phyloP scores from a whole-genome alignment of 2,797 vertebrate genomes.

The Microtus obscurus region DNA sequence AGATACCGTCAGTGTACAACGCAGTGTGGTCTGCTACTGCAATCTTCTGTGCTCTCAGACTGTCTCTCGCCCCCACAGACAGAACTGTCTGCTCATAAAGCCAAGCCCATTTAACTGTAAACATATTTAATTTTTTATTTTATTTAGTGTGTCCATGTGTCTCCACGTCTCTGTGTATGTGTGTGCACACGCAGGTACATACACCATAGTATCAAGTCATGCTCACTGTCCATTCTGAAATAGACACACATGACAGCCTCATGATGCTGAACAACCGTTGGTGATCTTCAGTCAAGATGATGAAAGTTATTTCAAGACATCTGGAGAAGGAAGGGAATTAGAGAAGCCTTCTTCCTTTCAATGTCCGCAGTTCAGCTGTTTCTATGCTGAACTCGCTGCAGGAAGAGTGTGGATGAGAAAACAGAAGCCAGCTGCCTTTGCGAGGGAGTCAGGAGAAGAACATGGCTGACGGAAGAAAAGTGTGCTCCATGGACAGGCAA shows the following conservation, averaged over 20 bases:
- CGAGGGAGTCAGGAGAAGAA: not conserved
- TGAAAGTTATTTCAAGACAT: not conserved
- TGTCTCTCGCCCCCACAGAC: not conserved
- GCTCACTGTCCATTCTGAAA: not conserved
- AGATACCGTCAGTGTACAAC: not conserved
- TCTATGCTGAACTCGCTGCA: not conserved
- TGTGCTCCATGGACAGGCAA: too few species aligned
- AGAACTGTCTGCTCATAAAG: not conserved
- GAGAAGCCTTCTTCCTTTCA: not conserved
- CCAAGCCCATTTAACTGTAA: not conserved
- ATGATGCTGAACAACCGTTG: too few species aligned
- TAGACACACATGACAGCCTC: not conserved
- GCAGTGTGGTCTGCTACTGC: not conserved
- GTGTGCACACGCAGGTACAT: not conserved
- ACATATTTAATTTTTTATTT: not conserved
- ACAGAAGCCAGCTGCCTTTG: not conserved
- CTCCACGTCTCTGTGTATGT: not conserved
- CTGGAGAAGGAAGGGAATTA: conserved; percentile 16
- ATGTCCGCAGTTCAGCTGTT: not conserved
- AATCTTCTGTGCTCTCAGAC: too few species aligned
- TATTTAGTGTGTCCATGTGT: not conserved
- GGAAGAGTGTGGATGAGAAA: fast-evolving
- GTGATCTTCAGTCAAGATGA: not conserved
- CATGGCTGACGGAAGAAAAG: fast-evolving
- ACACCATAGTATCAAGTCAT: not conserved